Evolutionary conservation across 2,888 invertebrate species (phyloP).

Genomic region (Reticulitermes lucifugus): DNA sequence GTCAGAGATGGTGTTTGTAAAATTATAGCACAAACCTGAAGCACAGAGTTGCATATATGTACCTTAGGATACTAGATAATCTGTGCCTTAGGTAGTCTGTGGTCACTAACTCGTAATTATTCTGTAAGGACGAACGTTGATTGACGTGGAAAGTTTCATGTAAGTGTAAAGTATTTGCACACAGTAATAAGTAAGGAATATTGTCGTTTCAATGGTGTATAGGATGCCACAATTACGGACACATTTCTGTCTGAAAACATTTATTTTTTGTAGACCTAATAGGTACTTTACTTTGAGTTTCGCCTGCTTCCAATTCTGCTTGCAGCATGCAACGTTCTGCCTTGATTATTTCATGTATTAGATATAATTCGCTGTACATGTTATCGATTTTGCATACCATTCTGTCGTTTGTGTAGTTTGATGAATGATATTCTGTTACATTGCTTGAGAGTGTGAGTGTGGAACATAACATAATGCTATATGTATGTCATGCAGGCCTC

Average conservation of each 20-base stretch:
- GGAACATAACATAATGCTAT: background rate
- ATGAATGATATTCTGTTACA: background rate
- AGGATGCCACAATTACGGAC: background rate
- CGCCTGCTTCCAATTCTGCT: background rate
- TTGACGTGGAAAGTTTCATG: conserved; percentile 41
- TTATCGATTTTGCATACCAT: too few relatives aligned
- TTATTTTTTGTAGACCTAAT: background rate
- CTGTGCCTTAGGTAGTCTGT: background rate
- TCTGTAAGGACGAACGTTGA: conserved; percentile 29
- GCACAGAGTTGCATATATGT: too few relatives aligned
- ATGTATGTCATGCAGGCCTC: background rate
- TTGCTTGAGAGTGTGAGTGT: background rate
- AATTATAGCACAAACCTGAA: too few relatives aligned
- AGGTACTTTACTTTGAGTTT: background rate
- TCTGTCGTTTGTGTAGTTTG: background rate
- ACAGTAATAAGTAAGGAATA: background rate
- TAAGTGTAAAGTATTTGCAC: conserved; percentile 25
- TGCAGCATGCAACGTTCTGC: too few relatives aligned
- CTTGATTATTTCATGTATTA: too few relatives aligned
- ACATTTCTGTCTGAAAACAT: background rate
- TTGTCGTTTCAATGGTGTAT: background rate
- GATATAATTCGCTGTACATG: too few relatives aligned
- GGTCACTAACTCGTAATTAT: background rate
- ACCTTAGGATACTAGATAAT: too few relatives aligned
- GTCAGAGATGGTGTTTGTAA: too few relatives aligned